A percentile compares a stretch with the other conserved stretches of the same genome.
phyloP scores from a whole-genome alignment of 2,797 vertebrate species.

The Sebastes elongatus region DNA sequence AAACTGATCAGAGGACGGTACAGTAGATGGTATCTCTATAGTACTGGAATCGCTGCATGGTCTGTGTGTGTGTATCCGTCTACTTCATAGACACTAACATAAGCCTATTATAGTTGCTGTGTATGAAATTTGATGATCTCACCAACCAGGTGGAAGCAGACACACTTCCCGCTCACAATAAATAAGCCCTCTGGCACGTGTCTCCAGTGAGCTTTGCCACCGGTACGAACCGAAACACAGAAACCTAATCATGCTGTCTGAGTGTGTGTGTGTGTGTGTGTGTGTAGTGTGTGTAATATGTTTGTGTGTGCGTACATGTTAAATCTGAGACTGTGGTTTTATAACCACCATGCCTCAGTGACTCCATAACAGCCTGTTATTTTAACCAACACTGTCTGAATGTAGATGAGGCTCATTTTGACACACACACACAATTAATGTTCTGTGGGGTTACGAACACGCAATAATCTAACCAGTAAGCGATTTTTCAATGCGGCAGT shows the following conservation, averaged over 20 bases:
- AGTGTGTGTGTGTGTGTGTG: constrained; percentile 12
- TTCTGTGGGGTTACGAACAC: constrained; percentile 13
- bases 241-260: constrained; percentile 8
- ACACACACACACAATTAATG: constrained; percentile 8
- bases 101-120: constrained; percentile 69
- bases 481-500: neutral
- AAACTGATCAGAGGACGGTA: neutral
- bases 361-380: constrained; percentile 46
- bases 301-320: constrained; percentile 19
- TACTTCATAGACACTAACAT: constrained; percentile 33
- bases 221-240: constrained; percentile 10
- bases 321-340: constrained; percentile 53
- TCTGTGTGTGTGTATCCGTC: constrained; percentile 1
- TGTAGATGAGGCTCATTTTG: constrained; percentile 9
- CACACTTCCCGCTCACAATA: constrained; percentile 30
- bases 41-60: neutral
- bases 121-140: constrained; percentile 69
- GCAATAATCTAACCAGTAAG: constrained; percentile 40
- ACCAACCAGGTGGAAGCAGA: constrained; percentile 49
- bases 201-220: constrained; percentile 8
- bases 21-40: neutral
- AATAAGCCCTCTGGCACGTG: constrained; percentile 33
- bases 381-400: constrained; percentile 34
- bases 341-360: constrained; percentile 27
- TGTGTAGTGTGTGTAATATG: constrained; percentile 8